Base-by-base conservation (phyloP, 2,888 invertebrate genomes). In the Mystacides longicornis region DNA sequence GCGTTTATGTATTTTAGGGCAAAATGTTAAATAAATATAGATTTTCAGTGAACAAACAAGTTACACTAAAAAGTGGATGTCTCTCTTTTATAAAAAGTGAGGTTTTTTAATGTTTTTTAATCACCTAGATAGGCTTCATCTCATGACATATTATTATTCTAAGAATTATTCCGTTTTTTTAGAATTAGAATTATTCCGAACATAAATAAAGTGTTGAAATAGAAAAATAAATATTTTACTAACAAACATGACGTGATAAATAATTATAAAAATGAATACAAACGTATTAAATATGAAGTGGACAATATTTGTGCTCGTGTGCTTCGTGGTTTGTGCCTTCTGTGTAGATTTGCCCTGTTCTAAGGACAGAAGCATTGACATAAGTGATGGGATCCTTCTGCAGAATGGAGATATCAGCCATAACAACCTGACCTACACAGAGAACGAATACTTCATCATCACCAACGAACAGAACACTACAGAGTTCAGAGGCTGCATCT, bases 401-500 rank as follows among this genome's bases (percentile, higher is more conserved):
- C 33, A 60, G 0, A 68, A 72, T 47, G 71, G 71, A 2, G 68
- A 68, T 21, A 68, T 69, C 57, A 54, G 62, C 2, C 68, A 69
- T 49, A 63, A 69, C 1, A 69, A 67, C 2, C 57, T 67, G 0
- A 14, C 69, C 1, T 68, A 71, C 55, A 68, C 70, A 9, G 14
- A 49, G 19, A 53, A 49, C 31, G n/a, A 49, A 9, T 14, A 59
- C 19, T 19, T 16, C 2, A 19, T 21, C 11, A 22, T 16, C 3
- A n/a, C n/a, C n/a, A 55, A 52, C 14, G 53, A 45, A 3, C 27
- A 37, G 4, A 64, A 65, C 2, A 69, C 69, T 57, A 66, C 70
- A 1, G 72, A 69, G 2, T 73, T 72, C 52, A 66, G 71, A 2
- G 72, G 70, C 2, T 73, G 72, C 54, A 64, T 71, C 21, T 72